A percentile compares a stretch with the other conserved stretches of the same genome.
Conservation (phyloP, 1,140 invertebrate genomes). For the Pinna nobilis region DNA sequence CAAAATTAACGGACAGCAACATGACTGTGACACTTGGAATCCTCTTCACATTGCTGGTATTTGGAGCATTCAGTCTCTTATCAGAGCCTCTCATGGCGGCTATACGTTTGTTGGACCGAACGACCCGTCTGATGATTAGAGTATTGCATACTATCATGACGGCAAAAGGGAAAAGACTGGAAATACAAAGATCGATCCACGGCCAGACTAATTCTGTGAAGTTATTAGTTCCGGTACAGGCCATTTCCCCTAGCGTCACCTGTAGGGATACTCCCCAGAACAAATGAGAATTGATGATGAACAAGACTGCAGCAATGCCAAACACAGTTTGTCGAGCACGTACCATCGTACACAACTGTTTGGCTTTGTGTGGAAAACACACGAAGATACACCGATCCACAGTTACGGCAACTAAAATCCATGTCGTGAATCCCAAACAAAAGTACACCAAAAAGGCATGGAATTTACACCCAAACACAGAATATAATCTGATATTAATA, state of each 20-base stretch:
- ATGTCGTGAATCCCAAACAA: constrained; percentile 54
- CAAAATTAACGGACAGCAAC: constrained; percentile 58
- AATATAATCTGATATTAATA: constrained; percentile 47
- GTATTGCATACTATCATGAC: constrained; percentile 62
- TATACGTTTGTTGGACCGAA: constrained; percentile 9
- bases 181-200: constrained; percentile 68
- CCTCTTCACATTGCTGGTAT: neutral
- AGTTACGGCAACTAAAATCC: constrained; percentile 60
- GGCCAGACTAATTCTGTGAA: constrained; percentile 59
- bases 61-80: neutral
- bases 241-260: constrained; percentile 19
- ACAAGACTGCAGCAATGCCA: constrained; percentile 30
- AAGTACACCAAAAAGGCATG: constrained; percentile 62
- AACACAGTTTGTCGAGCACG: constrained; percentile 37
- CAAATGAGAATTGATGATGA: constrained; percentile 58
- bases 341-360: constrained; percentile 45
- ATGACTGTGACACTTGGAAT: constrained; percentile 57
- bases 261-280: constrained; percentile 55
- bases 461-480: constrained; percentile 52
- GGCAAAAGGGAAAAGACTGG: constrained; percentile 64
- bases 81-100: neutral
- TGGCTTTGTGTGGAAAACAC: constrained; percentile 51
- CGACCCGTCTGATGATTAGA: constrained; percentile 53
- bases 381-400: constrained; percentile 60
- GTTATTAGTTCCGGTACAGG: constrained; percentile 5